These are phyloP conservation scores for Ochropleura plecta DNA, from an alignment of 2,888 invertebrate species.

Conservation along the genomic window DNA sequence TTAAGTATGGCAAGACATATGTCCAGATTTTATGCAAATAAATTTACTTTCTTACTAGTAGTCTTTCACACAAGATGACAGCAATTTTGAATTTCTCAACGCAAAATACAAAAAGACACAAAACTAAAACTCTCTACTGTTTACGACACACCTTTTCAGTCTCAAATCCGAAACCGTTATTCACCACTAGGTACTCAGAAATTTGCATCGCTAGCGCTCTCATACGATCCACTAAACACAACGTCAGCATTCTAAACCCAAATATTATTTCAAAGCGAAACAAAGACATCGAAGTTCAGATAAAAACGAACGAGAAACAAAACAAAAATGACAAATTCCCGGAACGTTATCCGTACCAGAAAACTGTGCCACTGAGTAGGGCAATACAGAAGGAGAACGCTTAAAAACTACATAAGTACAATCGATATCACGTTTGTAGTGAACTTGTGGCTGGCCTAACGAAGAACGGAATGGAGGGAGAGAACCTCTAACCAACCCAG, in stretches of 20 bases:
- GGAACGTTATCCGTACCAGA: constrained; percentile 48
- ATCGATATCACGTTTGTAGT: neutral
- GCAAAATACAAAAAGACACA: neutral
- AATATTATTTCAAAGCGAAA: constrained; percentile 51
- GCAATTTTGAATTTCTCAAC: neutral
- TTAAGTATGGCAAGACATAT: no score
- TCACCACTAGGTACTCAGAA: neutral
- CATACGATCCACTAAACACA: constrained; percentile 25
- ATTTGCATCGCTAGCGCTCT: constrained; percentile 12
- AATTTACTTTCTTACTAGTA: neutral
- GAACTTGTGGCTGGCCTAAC: neutral
- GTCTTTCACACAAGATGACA: neutral
- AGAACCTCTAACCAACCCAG: no score
- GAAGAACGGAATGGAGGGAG: neutral
- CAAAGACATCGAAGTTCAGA: constrained; percentile 53
- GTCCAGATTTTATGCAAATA: no score
- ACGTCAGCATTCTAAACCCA: constrained; percentile 36
- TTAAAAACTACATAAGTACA: neutral
- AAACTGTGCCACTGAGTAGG: constrained; percentile 15
- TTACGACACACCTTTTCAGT: neutral
- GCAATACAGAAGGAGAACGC: constrained; percentile 13
- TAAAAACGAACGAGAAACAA: constrained; percentile 53
- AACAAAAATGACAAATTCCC: constrained; percentile 66
- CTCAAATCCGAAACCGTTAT: constrained; percentile 27
- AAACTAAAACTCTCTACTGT: neutral